Evolutionary conservation across 2,888 invertebrate species (phyloP).

Genomic region (Drosophila algonquin): DNA sequence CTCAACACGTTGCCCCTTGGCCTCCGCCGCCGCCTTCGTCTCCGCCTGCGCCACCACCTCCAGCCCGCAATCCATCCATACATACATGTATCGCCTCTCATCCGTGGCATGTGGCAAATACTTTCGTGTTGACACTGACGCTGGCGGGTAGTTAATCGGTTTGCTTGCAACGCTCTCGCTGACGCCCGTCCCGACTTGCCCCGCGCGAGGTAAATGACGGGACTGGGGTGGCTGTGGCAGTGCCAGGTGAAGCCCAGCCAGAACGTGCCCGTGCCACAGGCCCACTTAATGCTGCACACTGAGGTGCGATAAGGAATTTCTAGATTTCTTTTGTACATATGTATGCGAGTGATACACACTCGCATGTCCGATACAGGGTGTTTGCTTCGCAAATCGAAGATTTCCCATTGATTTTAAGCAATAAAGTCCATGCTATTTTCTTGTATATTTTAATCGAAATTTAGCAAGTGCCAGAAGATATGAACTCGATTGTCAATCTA

Average conservation of each 20-base stretch:
- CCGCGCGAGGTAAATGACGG: not conserved
- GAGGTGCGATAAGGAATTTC: conserved; percentile 75
- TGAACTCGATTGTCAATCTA: too few relatives aligned
- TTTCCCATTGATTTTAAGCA: too few relatives aligned
- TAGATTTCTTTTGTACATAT: conserved; percentile 65
- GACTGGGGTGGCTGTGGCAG: not conserved
- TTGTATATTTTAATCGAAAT: too few relatives aligned
- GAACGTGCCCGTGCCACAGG: conserved; percentile 66
- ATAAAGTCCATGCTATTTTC: too few relatives aligned
- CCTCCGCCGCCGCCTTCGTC: conserved; percentile 4
- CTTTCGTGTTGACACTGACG: conserved; percentile 65
- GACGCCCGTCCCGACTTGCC: conserved; percentile 16
- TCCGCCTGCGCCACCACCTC: conserved; percentile 2
- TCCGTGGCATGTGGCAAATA: conserved; percentile 67
- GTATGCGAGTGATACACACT: conserved; percentile 41
- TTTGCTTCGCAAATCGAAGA: not conserved
- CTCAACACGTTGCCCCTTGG: conserved; percentile 53
- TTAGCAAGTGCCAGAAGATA: too few relatives aligned
- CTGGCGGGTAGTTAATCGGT: conserved; percentile 73
- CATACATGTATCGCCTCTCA: conserved; percentile 51
- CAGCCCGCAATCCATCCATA: conserved; percentile 1
- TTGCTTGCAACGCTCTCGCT: conserved; percentile 52
- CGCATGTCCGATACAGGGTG: conserved; percentile 53
- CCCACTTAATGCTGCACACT: conserved; percentile 73
- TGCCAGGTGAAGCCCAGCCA: conserved; percentile 46